Evolutionary conservation across 2,888 invertebrate genomes (phyloP).

Genomic region (Aphodius granarius): DNA sequence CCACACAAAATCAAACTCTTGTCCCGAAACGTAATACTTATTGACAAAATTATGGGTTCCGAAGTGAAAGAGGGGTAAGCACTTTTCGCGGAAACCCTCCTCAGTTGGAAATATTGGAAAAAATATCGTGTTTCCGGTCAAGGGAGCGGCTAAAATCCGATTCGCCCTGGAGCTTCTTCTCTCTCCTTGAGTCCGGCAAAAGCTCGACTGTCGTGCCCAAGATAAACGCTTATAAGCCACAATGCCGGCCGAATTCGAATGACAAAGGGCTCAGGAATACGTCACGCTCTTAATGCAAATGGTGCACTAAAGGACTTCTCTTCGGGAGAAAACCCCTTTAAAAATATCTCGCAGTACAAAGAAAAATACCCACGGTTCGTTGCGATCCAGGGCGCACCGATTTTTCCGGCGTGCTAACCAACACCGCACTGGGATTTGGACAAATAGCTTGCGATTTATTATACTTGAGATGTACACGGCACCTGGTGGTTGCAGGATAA

Average conservation of each 20-base stretch:
- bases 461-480: background rate
- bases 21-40: constrained; percentile 10
- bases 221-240: constrained; percentile 11
- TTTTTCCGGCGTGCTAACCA: background rate
- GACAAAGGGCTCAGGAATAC: background rate
- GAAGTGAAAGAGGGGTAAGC: background rate
- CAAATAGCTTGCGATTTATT: background rate
- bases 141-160: constrained; percentile 8
- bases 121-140: constrained; percentile 14
- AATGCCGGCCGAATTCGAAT: constrained; percentile 5
- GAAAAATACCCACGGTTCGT: constrained; percentile 8
- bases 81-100: constrained; percentile 1
- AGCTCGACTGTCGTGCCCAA: background rate
- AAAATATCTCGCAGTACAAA: constrained; percentile 1
- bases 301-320: background rate
- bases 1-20: background rate
- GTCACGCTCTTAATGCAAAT: constrained; percentile 13
- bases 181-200: background rate
- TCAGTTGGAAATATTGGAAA: background rate
- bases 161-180: background rate
- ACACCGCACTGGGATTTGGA: background rate
- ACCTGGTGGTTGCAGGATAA: background rate
- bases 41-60: constrained; percentile 8
- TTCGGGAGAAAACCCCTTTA: constrained; percentile 4
- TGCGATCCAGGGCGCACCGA: background rate